Percentiles rank a stretch among this genome's conserved stretches.
phyloP scores from a whole-genome alignment of 2,797 vertebrate species.

The Diplodus sargus region DNA sequence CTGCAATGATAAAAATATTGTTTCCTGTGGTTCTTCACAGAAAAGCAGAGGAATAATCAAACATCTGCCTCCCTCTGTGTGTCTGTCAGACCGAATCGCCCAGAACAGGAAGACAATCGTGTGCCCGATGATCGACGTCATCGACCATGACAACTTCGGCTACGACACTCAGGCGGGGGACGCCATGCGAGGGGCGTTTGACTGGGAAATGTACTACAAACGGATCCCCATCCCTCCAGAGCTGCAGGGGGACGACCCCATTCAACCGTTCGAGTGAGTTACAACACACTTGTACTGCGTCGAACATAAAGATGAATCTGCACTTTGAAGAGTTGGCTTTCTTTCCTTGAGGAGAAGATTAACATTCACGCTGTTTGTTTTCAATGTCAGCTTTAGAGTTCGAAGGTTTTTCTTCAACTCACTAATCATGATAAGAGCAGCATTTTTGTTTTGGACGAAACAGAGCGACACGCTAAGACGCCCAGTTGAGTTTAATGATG shows the following conservation, averaged over 20 bases:
- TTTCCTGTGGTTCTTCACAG: background rate
- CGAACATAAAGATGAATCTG: background rate
- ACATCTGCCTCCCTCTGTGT: slow-evolving; percentile 61
- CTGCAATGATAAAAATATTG: background rate
- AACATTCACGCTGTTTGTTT: background rate
- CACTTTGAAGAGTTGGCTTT: background rate
- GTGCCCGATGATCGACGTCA: slow-evolving; percentile 98
- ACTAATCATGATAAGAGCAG: background rate
- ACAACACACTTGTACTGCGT: background rate
- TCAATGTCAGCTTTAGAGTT: background rate
- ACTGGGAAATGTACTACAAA: slow-evolving; percentile 99
- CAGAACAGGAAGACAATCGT: slow-evolving; percentile 95
- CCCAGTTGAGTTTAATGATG: background rate
- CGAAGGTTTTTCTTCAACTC: background rate
- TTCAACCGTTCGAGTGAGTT: slow-evolving; percentile 93
- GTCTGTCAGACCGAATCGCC: slow-evolving; percentile 90
- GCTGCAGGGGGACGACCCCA: slow-evolving; percentile 89
- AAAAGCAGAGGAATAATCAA: background rate
- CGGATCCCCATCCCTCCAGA: slow-evolving; percentile 94
- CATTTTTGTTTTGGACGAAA: background rate
- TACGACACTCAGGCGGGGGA: slow-evolving; percentile 96
- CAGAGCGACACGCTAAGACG: background rate
- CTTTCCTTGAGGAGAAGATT: background rate
- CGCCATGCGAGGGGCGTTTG: slow-evolving; percentile 96
- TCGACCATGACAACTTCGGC: slow-evolving; percentile 95